phyloP scores from a whole-genome alignment of 2,113 vertebrate species.

The Nothoprocta perdicaria region DNA sequence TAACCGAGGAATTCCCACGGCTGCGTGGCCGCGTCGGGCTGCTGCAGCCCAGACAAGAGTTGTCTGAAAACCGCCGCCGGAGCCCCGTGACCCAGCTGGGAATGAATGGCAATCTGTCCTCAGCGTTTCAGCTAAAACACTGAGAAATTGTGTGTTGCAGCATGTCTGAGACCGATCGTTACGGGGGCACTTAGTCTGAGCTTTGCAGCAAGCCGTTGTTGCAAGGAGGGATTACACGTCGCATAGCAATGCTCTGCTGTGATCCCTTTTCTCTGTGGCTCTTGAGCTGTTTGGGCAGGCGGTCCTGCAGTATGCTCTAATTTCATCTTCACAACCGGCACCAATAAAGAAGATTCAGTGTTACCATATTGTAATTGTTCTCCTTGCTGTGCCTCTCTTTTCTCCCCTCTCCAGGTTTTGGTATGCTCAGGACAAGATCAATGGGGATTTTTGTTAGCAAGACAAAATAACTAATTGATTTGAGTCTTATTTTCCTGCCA shows the following conservation, averaged over 20 bases:
- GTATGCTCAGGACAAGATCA: not conserved
- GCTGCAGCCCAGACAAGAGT: constrained; percentile 62
- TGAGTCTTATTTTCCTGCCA: not conserved
- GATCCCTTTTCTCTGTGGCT: constrained; percentile 51
- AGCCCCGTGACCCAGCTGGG: constrained; percentile 68
- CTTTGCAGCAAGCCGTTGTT: constrained; percentile 53
- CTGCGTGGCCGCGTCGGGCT: constrained; percentile 3
- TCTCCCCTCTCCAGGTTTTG: not conserved
- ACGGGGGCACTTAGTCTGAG: constrained; percentile 56
- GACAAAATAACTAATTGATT: not conserved
- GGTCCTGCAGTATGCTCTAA: constrained; percentile 13
- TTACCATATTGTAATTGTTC: not conserved
- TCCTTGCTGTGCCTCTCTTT: not conserved
- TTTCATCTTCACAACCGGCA: constrained; percentile 4
- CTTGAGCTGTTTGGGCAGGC: constrained; percentile 32
- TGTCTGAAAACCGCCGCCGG: constrained; percentile 50
- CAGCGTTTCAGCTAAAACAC: constrained; percentile 60
- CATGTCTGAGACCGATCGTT: constrained; percentile 64
- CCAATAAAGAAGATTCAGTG: not conserved
- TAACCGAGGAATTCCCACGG: constrained; percentile 55
- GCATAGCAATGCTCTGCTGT: constrained; percentile 70
- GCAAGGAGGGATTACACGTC: constrained; percentile 59
- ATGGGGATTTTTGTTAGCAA: not conserved
- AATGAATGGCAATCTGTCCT: constrained; percentile 73
- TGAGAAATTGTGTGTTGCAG: constrained; percentile 67